Evolutionary conservation across 2,888 invertebrate genomes (phyloP).

Genomic region (Pharmacophagus antenor): DNA sequence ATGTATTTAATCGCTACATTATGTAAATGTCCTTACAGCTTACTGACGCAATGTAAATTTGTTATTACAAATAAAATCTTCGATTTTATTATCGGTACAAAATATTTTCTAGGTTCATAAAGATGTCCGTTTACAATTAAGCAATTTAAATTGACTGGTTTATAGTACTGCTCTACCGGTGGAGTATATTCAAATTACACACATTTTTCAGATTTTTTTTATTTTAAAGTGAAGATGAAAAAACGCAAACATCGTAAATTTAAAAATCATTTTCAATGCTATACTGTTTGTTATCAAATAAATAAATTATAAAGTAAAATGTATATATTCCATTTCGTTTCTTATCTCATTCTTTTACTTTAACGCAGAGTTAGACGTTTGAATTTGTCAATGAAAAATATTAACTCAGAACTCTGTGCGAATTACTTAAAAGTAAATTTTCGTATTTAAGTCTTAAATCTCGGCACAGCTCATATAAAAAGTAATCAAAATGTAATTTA

Average conservation of each 20-base stretch:
- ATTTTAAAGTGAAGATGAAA: no score
- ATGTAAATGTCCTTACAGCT: slow-evolving; percentile 21
- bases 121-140: slow-evolving; percentile 9
- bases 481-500: slow-evolving; percentile 24
- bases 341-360: no score
- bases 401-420: not conserved
- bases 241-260: no score
- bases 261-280: no score
- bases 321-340: no score
- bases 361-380: no score
- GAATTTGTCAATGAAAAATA: not conserved
- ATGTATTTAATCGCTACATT: slow-evolving; percentile 22
- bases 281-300: no score
- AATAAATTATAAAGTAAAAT: no score
- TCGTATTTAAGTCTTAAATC: no score
- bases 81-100: slow-evolving; percentile 14
- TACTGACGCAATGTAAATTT: slow-evolving; percentile 10
- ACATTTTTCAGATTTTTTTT: no score
- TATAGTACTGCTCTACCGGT: not conserved
- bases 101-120: slow-evolving; percentile 8
- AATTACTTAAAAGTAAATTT: not conserved
- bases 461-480: slow-evolving; percentile 1
- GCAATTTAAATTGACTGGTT: slow-evolving; percentile 4
- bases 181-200: not conserved
- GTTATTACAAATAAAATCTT: slow-evolving; percentile 23